Conservation (phyloP, 2,888 invertebrate species). For the Acrobasis suavella region DNA sequence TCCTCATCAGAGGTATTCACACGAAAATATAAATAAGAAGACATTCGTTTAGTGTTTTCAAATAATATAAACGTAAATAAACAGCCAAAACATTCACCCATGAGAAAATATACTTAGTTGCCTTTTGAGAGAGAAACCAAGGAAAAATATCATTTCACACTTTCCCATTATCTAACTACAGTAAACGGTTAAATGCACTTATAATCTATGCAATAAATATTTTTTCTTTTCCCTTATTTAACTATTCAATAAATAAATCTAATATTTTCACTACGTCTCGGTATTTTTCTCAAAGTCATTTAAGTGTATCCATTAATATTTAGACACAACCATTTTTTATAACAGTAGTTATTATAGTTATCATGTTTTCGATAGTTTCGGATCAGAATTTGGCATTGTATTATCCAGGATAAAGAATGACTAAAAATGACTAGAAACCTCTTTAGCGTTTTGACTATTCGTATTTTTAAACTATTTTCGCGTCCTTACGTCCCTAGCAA, state of each 20-base stretch:
- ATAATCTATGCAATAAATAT: conserved; percentile 76
- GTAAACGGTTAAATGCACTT: conserved; percentile 76
- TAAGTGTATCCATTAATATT: conserved; percentile 70
- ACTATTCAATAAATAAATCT: conserved; percentile 75
- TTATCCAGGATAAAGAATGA: conserved; percentile 42
- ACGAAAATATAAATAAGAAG: conserved; percentile 18
- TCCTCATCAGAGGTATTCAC: conserved; percentile 32
- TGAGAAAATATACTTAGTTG: conserved; percentile 25
- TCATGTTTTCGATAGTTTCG: conserved; percentile 47
- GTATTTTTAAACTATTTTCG: conserved; percentile 27
- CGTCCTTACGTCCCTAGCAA: conserved; percentile 45
- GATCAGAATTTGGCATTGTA: conserved; percentile 73
- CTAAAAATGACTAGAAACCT: conserved; percentile 47
- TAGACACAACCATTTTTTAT: conserved; percentile 79
- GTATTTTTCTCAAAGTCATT: conserved; percentile 59
- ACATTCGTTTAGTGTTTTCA: conserved; percentile 4
- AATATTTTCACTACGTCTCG: conserved; percentile 66
- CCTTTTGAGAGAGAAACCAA: conserved; percentile 39
- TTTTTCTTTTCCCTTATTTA: conserved; percentile 73
- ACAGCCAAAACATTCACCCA: conserved; percentile 31
- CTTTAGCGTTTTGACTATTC: conserved; percentile 45
- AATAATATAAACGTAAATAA: conserved; percentile 23
- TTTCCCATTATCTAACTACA: conserved; percentile 61
- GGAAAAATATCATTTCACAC: conserved; percentile 28
- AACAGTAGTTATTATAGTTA: conserved; percentile 66